Evolutionary conservation across 2,888 invertebrate genomes (phyloP).

Genomic region (Mechanitis mazaeus): DNA sequence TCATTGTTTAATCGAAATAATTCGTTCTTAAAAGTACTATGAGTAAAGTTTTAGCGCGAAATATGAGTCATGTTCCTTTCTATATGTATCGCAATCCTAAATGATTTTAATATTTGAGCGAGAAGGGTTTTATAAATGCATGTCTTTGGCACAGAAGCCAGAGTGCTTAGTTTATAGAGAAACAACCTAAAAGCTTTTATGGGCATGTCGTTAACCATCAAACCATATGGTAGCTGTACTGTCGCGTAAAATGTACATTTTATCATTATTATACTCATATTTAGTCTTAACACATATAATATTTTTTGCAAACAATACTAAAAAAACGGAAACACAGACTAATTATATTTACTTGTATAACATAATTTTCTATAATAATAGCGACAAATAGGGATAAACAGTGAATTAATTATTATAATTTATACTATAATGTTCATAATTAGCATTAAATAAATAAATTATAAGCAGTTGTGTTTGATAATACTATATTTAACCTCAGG

Average conservation of each 20-base stretch:
- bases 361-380: no score
- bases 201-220: slow-evolving; percentile 54
- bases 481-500: slow-evolving; percentile 61
- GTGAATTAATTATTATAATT: slow-evolving; percentile 2
- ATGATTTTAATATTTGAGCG: no score
- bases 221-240: slow-evolving; percentile 66
- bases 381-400: background rate
- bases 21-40: background rate
- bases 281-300: no score
- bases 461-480: slow-evolving; percentile 43
- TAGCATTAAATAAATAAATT: background rate
- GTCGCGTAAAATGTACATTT: slow-evolving; percentile 39
- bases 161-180: slow-evolving; percentile 43
- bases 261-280: no score
- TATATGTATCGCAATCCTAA: no score
- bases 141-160: slow-evolving; percentile 19
- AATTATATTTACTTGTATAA: no score
- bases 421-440: background rate
- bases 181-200: slow-evolving; percentile 65
- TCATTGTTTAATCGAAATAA: slow-evolving; percentile 12
- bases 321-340: no score
- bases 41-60: background rate
- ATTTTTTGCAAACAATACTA: no score
- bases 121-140: slow-evolving; percentile 2
- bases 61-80: background rate